Conservation (phyloP, 1,140 invertebrate genomes). For the Kradibia gibbosae region DNA sequence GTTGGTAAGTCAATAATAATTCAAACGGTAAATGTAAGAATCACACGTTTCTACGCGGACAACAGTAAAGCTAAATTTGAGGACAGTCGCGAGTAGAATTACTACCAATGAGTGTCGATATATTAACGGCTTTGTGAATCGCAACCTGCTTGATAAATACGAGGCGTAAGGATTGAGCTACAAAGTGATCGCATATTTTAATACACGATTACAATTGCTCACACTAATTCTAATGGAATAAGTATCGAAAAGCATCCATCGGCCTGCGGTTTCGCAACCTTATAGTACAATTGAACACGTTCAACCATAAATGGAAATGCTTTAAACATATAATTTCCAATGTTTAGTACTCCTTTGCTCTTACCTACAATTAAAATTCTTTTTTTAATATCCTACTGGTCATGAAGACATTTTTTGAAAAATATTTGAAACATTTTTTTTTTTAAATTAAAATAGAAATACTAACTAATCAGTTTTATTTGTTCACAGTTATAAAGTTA, state of each 20-base stretch:
- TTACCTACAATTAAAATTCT: no score
- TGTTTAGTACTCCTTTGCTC: no score
- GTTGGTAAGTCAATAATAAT: slow-evolving; percentile 25
- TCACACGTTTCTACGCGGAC: not conserved
- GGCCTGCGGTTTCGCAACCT: not conserved
- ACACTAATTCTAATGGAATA: not conserved
- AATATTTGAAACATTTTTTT: no score
- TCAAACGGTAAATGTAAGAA: not conserved
- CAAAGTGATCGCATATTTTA: not conserved
- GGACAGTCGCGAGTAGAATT: not conserved
- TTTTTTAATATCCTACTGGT: no score
- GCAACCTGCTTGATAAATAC: slow-evolving; percentile 10
- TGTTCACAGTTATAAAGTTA: no score
- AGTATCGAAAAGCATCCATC: not conserved
- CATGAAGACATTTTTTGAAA: no score
- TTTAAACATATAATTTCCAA: no score
- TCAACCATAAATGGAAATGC: not conserved
- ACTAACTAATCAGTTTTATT: no score
- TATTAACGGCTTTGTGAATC: slow-evolving; percentile 1
- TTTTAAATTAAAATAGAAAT: no score
- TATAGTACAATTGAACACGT: not conserved
- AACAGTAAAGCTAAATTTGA: not conserved
- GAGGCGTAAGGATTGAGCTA: not conserved
- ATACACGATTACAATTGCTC: not conserved
- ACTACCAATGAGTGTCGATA: not conserved